These are phyloP conservation scores for Sepiola atlantica DNA, from an alignment of 2,888 invertebrate genomes.

Conservation along the genomic window DNA sequence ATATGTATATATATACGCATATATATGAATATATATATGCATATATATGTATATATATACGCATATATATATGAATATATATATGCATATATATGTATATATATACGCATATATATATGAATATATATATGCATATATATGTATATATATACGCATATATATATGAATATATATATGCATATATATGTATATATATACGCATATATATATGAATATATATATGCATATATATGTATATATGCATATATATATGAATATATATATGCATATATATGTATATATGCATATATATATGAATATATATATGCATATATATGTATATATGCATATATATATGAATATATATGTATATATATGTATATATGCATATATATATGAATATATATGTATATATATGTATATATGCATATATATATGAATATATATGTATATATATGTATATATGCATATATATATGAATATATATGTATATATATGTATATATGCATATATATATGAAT, in stretches of 20 bases:
- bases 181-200: not conserved
- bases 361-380: not conserved
- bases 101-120: not conserved
- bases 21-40: not conserved
- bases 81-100: not conserved
- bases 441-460: not conserved
- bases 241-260: not conserved
- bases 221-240: not conserved
- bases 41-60: not conserved
- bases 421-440: not conserved
- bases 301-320: not conserved
- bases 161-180: not conserved
- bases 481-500: not conserved
- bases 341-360: not conserved
- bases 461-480: not conserved
- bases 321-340: not conserved
- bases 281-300: not conserved
- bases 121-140: not conserved
- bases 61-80: not conserved
- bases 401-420: not conserved
- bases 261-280: not conserved
- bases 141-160: not conserved
- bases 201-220: not conserved
- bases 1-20: not conserved
- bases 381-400: not conserved